These are phyloP conservation scores for Eumaeus atala DNA, from an alignment of 1,140 invertebrate species.

Conservation along the genomic window DNA sequence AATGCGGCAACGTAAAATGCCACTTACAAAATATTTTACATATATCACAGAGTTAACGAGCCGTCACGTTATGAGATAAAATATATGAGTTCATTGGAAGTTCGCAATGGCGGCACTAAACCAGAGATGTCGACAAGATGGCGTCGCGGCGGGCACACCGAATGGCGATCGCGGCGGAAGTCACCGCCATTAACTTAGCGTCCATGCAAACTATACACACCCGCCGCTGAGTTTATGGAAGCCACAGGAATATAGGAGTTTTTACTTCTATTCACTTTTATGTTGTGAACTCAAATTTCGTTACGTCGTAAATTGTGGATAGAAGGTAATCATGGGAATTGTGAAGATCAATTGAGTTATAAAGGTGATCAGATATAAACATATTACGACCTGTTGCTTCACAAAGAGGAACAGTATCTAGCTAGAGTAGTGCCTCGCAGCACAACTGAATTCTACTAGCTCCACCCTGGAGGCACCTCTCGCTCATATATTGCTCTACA, in stretches of 20 bases:
- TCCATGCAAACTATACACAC: slow-evolving; percentile 39
- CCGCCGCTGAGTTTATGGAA: slow-evolving; percentile 37
- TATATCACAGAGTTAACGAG: slow-evolving; percentile 8
- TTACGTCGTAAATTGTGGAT: not conserved
- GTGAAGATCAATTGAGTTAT: no score
- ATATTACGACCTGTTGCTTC: no score
- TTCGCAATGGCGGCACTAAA: not conserved
- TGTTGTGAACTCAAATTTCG: not conserved
- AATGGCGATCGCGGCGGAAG: slow-evolving; percentile 35
- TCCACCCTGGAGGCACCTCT: no score
- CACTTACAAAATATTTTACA: slow-evolving; percentile 5
- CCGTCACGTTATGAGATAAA: slow-evolving; percentile 15
- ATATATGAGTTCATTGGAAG: slow-evolving; percentile 18
- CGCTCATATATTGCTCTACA: no score
- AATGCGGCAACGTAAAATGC: not conserved
- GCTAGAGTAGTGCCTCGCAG: no score
- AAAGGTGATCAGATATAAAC: no score
- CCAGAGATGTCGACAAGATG: slow-evolving; percentile 29
- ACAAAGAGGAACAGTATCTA: no score
- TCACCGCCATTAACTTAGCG: slow-evolving; percentile 38
- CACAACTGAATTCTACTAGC: no score
- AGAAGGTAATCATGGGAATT: no score
- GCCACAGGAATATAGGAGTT: slow-evolving; percentile 31
- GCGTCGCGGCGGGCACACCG: slow-evolving; percentile 25
- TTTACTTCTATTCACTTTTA: slow-evolving; percentile 10